These are phyloP conservation scores for Seira musarum DNA, from an alignment of 2,888 invertebrate species.

Conservation along the genomic window DNA sequence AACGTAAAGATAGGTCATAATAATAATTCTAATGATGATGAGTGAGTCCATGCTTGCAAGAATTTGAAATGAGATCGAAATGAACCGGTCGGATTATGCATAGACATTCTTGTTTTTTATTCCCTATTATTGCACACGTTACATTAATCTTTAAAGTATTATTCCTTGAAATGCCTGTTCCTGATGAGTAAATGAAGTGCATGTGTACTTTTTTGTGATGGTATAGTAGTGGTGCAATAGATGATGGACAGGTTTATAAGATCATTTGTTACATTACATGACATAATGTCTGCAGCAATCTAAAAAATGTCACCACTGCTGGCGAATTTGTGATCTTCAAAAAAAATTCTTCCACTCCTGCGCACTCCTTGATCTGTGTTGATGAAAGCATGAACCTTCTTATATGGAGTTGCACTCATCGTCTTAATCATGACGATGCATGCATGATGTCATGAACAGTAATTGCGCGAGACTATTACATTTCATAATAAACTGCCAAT, in stretches of 20 bases:
- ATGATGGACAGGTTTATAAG: not conserved
- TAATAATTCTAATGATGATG: conserved; percentile 1
- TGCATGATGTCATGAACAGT: not conserved
- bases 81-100: not conserved
- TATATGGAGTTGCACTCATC: not conserved
- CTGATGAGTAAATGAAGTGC: not conserved
- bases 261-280: not conserved
- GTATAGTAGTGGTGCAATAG: not conserved
- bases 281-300: not conserved
- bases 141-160: not conserved
- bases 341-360: too few species aligned
- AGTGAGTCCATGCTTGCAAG: not conserved
- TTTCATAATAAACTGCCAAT: not conserved
- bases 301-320: not conserved
- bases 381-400: not conserved
- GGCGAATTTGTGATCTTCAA: not conserved
- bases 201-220: too few species aligned
- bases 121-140: not conserved
- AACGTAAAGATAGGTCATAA: conserved; percentile 35
- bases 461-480: not conserved
- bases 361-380: not conserved
- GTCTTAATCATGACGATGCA: not conserved
- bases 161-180: not conserved
- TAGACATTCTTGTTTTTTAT: not conserved
- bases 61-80: not conserved